These are phyloP conservation scores for Volucella bombylans DNA, from an alignment of 2,888 invertebrate species.

Conservation along the genomic window DNA sequence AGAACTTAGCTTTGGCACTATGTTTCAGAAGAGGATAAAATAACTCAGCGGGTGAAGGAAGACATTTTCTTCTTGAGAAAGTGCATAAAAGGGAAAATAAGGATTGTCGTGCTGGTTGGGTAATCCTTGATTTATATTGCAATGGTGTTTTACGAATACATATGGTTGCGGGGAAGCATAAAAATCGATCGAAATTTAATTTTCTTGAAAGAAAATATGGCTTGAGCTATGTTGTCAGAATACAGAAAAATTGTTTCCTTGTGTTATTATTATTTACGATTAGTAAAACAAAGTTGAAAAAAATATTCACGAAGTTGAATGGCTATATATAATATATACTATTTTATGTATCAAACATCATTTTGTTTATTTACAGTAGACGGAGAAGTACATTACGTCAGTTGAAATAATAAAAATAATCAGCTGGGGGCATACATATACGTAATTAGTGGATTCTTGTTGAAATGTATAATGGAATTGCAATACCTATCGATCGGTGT, in stretches of 20 bases:
- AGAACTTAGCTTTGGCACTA: slow-evolving; percentile 45
- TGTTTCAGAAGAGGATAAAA: slow-evolving; percentile 51
- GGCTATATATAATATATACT: no score
- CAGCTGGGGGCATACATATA: no score
- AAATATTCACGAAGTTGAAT: no score
- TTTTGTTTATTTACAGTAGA: no score
- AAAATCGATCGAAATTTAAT: slow-evolving; percentile 60
- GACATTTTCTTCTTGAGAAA: slow-evolving; percentile 34
- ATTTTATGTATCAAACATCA: no score
- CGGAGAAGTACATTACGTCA: no score
- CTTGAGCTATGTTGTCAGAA: background rate
- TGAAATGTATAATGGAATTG: no score
- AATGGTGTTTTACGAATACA: slow-evolving; percentile 32
- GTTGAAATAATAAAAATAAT: no score
- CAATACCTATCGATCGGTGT: no score
- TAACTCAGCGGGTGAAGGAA: slow-evolving; percentile 44
- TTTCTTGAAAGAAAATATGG: slow-evolving; percentile 52
- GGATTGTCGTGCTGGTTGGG: slow-evolving; percentile 56
- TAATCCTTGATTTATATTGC: slow-evolving; percentile 59
- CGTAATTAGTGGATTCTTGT: no score
- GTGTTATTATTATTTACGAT: background rate
- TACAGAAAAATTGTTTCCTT: background rate
- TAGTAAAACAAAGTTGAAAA: background rate
- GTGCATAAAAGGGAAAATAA: slow-evolving; percentile 41
- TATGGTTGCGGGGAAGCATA: background rate